Base-by-base conservation (phyloP, 92 coral and sea anemone species). In the Phymanthus crucifer region DNA sequence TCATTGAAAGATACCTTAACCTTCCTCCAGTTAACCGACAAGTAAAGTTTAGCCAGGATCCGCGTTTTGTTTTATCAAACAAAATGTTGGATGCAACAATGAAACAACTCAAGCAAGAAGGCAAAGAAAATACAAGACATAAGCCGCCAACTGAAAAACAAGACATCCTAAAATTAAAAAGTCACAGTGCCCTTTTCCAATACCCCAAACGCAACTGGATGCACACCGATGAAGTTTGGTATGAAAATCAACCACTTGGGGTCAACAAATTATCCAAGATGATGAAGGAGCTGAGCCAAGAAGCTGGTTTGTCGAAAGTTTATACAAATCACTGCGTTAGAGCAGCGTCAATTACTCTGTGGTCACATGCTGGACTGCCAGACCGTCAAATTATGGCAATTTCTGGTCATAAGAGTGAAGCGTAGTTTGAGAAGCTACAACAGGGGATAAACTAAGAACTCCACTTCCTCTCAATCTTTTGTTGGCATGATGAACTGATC, bases 11-110 rank as follows among this genome's bases (percentile, higher is more conserved):
- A 27, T 75, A 70, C 34, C 40, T 79, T 21, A 79, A 85, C 32
- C n/a, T 56, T 33, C 80, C 88, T 50, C 89, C 85, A 21, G 48
- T 34, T 70, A 85, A 85, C 69, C 71, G 69, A 85, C 79, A 85
- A 19, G 40, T 79, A 26, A 37, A 79, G 54, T 70, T 85, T 57
- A 70, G 74, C 26, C 61, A 71, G 37, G 73, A 85, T 73, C 83
- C 87, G 14, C 48, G 48, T 27, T 83, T 83, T 40, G 65, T 40
- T 48, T 19, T 47, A 21, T 83, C 87, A 33, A 83, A 76, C 57
- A 74, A 58, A 11, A 83, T 76, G 45, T 56, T 83, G 35, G 83
- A 83, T 56, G 83, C 87, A 29, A 83, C 76, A 56, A 26, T 75
- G 34, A 83, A 83, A 66, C 61, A 27, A 35, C 43, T 58, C 40